Percentiles rank a stretch among this genome's conserved stretches.
phyloP scores from a whole-genome alignment of 2,113 vertebrate genomes.

The Lophochroa leadbeateri region DNA sequence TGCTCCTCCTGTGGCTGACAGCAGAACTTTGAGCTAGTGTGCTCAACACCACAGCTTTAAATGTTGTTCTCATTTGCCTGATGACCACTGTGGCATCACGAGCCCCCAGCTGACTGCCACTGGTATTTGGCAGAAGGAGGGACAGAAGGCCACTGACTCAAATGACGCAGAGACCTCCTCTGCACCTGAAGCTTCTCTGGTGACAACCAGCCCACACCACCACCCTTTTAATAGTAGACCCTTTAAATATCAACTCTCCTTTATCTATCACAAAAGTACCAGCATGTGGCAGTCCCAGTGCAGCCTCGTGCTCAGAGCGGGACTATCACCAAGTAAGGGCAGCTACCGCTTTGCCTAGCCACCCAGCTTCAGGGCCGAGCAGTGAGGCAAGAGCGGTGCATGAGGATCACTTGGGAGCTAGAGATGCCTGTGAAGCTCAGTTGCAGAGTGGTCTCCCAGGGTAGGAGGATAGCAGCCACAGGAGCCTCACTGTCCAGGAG shows the following conservation, averaged over 20 bases:
- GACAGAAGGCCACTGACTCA: not conserved
- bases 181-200: not conserved
- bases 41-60: not conserved
- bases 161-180: not conserved
- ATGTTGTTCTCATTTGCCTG: not conserved
- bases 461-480: not conserved
- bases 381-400: fast-evolving
- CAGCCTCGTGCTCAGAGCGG: fast-evolving
- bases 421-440: not conserved
- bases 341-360: fast-evolving
- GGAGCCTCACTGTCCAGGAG: not conserved
- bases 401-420: not conserved
- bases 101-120: not conserved
- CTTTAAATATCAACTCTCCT: not conserved
- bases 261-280: not conserved
- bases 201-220: not conserved
- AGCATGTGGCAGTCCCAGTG: not conserved
- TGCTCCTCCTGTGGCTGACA: not conserved
- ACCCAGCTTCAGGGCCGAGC: not conserved
- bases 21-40: not conserved
- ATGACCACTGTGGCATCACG: not conserved
- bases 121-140: slow-evolving; percentile 19
- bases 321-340: not conserved
- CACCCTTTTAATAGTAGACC: fast-evolving
- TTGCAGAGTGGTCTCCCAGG: not conserved